Percentiles rank a stretch among this genome's conserved stretches.
phyloP scores from a whole-genome alignment of 2,888 invertebrate species.

The Chirona hameri region DNA sequence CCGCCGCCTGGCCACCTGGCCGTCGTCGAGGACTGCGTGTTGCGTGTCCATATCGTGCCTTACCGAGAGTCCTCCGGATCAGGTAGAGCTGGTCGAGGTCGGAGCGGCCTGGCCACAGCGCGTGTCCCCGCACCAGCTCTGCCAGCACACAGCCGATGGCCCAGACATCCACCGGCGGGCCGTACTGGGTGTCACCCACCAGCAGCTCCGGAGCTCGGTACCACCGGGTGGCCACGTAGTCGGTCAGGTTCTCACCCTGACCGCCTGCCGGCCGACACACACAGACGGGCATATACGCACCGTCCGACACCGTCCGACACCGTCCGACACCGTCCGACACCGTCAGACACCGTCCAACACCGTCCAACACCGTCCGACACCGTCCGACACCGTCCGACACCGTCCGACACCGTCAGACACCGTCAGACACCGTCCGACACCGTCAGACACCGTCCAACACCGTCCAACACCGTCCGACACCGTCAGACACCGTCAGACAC shows the following conservation, averaged over 20 bases:
- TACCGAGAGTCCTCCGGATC: conserved; percentile 77
- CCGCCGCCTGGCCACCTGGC: too few species aligned
- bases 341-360: too few species aligned
- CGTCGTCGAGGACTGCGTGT: too few species aligned
- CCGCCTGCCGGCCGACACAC: conserved; percentile 51
- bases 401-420: too few species aligned
- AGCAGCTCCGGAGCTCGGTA: conserved; percentile 95
- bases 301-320: background rate
- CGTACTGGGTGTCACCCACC: conserved; percentile 83
- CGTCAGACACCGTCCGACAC: too few species aligned
- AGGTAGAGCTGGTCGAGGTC: conserved; percentile 97
- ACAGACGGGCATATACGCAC: too few species aligned
- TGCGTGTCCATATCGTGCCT: background rate
- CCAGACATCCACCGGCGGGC: conserved; percentile 85
- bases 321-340: too few species aligned
- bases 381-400: too few species aligned
- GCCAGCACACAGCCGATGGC: conserved; percentile 68
- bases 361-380: too few species aligned
- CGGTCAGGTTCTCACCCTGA: conserved; percentile 96
- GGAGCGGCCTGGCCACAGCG: conserved; percentile 97
- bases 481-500: too few species aligned
- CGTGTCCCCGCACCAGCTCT: conserved; percentile 65
- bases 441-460: too few species aligned
- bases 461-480: too few species aligned
- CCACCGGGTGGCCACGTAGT: conserved; percentile 99